Conservation (phyloP, 2,888 invertebrate species). For the Cryptus armator region DNA sequence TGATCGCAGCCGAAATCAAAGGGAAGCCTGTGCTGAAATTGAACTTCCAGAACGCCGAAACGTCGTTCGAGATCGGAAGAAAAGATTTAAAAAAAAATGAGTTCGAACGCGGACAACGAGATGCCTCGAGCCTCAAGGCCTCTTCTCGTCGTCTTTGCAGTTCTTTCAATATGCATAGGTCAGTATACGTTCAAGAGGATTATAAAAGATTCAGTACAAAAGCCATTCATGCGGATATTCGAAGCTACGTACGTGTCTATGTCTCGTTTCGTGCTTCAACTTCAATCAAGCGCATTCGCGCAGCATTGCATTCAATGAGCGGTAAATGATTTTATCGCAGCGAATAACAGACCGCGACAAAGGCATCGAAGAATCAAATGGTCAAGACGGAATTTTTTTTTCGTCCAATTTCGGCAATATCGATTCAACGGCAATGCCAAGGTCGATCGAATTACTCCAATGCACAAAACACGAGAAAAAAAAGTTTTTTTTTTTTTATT, state of each 20-base stretch:
- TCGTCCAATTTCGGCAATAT: background rate
- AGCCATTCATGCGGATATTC: background rate
- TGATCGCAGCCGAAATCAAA: background rate
- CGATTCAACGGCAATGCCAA: slow-evolving; percentile 3
- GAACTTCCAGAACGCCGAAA: slow-evolving; percentile 57
- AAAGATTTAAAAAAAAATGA: slow-evolving; percentile 69
- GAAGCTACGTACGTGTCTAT: background rate
- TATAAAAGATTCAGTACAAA: background rate
- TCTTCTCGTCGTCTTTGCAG: slow-evolving; percentile 55
- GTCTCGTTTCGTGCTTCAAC: background rate
- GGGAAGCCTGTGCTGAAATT: slow-evolving; percentile 45
- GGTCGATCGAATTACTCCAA: background rate
- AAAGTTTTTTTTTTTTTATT: background rate
- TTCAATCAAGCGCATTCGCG: background rate
- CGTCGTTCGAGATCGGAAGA: slow-evolving; percentile 48
- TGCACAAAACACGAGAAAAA: background rate
- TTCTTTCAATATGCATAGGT: slow-evolving; percentile 72
- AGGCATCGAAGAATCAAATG: background rate
- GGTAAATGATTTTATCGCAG: background rate
- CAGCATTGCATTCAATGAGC: background rate
- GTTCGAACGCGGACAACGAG: slow-evolving; percentile 70
- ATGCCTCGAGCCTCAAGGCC: slow-evolving; percentile 62
- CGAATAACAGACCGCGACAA: background rate
- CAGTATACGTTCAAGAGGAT: slow-evolving; percentile 48
- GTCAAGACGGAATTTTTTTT: background rate